These are phyloP conservation scores for Ambastaia sidthimunki DNA, from an alignment of 2,797 vertebrate genomes.

Conservation along the genomic window DNA sequence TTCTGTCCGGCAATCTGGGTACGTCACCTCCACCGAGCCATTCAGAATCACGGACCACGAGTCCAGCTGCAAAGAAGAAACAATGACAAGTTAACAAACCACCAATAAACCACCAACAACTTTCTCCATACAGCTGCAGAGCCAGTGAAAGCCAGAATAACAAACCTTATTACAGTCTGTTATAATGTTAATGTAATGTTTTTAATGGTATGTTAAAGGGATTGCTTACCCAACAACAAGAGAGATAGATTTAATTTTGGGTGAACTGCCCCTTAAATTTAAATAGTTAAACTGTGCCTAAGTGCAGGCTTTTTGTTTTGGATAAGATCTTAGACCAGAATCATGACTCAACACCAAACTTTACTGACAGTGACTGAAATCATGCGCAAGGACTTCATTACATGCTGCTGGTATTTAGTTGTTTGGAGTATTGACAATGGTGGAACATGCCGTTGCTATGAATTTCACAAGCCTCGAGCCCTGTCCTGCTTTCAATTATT, in stretches of 20 bases:
- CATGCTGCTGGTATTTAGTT: background rate
- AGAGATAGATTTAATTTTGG: too few relatives aligned
- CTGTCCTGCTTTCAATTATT: constrained; percentile 58
- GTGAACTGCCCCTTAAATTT: too few relatives aligned
- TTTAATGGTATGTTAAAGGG: too few relatives aligned
- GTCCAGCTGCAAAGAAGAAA: constrained; percentile 83
- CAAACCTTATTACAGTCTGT: too few relatives aligned
- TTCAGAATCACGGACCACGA: constrained; percentile 99
- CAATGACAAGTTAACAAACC: background rate
- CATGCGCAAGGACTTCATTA: background rate
- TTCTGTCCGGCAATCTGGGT: constrained; percentile 91
- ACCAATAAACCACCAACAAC: too few relatives aligned
- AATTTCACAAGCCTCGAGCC: constrained; percentile 9
- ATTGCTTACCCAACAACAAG: too few relatives aligned
- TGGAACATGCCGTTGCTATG: background rate
- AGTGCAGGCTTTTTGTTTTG: too few relatives aligned
- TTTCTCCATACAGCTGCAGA: too few relatives aligned
- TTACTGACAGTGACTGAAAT: background rate
- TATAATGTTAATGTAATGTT: too few relatives aligned
- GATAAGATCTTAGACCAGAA: background rate
- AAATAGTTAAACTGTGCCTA: too few relatives aligned
- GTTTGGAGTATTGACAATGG: background rate
- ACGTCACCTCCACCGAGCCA: constrained; percentile 95
- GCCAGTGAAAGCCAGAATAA: too few relatives aligned
- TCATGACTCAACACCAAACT: background rate